Evolutionary conservation across 2,113 vertebrate species (phyloP), one percentile per base, ranked within the genome.

Genomic region (Sylvilagus bachmani): DNA sequence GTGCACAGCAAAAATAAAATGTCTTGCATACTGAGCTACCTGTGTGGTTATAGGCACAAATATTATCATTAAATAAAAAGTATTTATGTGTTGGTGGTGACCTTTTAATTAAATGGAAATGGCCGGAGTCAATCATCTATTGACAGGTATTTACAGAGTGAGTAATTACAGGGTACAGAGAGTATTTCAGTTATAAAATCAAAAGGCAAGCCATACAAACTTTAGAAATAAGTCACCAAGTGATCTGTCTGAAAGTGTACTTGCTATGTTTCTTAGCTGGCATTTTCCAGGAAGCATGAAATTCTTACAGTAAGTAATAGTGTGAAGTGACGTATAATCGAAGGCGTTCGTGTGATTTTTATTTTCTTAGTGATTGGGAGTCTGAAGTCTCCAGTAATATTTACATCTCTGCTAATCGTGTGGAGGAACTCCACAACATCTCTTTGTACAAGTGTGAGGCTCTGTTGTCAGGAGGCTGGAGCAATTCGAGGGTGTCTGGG

Each of bases 31-130:
- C 86, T 78, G 75, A 86, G 66, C 67, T 93, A 82, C 73, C 78
- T 94, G 44, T 96, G 95, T 97, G 97, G 97, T 92, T 95, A 79
- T 89, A 88, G 94, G 33, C 69, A 93, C 80, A 97, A 98, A 98
- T 97, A 97, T 91, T 94, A 98, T 97, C 96, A 82, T 95, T 93
- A 96, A 97, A 95, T 97, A 97, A 98, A 97, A 98, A 66, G 97
- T 92, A 97, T 95, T 98, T 97, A 73, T 53, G 71, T 93, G 82
- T 92, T 62, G 53, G 24, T 96, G 31, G 81, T 96, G 93, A 97
- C 83, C 91, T 97, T 97, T 97, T 97, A 98, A 97, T 98, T 98
- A 96, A 96, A 97, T 96, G 90, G 95, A 79, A 95, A 97, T 92
- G 84, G 92, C 44, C 84, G 88, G 92, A 97, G 93, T 96, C 93